Percentiles rank a stretch among this genome's conserved stretches.
These are phyloP conservation scores for Zosterops lateralis DNA, from an alignment of 2,113 vertebrate species.

Conservation along the genomic window DNA sequence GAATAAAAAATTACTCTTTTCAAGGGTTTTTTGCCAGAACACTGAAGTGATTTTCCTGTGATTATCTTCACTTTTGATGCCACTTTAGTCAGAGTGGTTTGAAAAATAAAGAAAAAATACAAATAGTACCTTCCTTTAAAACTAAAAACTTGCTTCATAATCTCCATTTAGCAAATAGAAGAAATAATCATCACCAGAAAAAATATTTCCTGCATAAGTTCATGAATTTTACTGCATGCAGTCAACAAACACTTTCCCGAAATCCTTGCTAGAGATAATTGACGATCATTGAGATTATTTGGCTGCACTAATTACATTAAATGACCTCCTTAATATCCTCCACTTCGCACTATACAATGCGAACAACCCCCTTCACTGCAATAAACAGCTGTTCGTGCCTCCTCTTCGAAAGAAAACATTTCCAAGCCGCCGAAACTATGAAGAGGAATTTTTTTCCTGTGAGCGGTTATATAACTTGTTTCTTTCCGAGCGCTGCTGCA, in stretches of 20 bases:
- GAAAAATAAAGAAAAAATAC: not conserved
- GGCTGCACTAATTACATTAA: not conserved
- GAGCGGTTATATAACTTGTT: constrained; percentile 58
- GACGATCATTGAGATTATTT: not conserved
- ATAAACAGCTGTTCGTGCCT: not conserved
- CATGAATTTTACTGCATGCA: not conserved
- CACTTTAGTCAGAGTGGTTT: not conserved
- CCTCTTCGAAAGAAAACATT: not conserved
- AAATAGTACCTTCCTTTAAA: not conserved
- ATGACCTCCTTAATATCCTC: not conserved
- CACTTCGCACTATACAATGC: not conserved
- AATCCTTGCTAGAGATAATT: not conserved
- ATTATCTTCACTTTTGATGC: not conserved
- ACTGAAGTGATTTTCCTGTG: not conserved
- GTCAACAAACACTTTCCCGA: not conserved
- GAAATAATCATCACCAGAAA: not conserved
- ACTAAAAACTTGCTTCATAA: not conserved
- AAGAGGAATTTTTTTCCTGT: not conserved
- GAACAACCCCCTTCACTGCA: fast-evolving
- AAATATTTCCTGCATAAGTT: not conserved
- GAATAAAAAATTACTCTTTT: not conserved
- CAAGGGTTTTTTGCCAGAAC: not conserved
- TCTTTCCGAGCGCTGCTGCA: not conserved
- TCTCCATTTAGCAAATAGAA: not conserved
- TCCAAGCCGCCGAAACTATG: not conserved